A percentile compares a stretch with the other conserved stretches of the same genome.
Evolutionary conservation across 2,113 vertebrate genomes (phyloP).

Genomic region (Labeo catla): DNA sequence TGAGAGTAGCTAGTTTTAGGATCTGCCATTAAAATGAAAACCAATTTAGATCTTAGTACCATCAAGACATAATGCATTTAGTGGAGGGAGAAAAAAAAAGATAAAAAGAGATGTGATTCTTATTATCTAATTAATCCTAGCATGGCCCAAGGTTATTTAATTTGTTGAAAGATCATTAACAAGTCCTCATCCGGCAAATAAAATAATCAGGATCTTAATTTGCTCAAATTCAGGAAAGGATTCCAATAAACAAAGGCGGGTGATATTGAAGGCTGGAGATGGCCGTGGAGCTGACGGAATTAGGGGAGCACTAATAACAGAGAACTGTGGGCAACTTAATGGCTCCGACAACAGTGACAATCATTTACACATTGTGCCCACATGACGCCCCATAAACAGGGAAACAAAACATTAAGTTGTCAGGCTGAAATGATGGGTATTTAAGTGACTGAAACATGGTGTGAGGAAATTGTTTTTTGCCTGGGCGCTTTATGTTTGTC

Average conservation of each 20-base stretch:
- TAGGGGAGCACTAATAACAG: conserved; percentile 69
- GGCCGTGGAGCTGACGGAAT: conserved; percentile 68
- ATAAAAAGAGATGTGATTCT: conserved; percentile 75
- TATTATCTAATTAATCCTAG: conserved; percentile 80
- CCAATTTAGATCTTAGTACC: conserved; percentile 70
- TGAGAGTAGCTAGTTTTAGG: conserved; percentile 57
- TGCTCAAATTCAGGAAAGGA: conserved; percentile 72
- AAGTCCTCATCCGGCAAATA: conserved; percentile 75
- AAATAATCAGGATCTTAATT: conserved; percentile 81
- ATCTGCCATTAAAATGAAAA: conserved; percentile 71
- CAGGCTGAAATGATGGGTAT: conserved; percentile 69
- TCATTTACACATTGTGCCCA: conserved; percentile 73
- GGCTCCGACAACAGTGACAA: conserved; percentile 69
- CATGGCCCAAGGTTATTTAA: conserved; percentile 78
- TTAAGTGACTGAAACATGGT: conserved; percentile 66
- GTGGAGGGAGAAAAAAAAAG: conserved; percentile 56
- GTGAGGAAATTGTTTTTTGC: conserved; percentile 61
- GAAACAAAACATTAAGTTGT: conserved; percentile 75
- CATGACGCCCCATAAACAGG: conserved; percentile 71
- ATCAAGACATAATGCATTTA: conserved; percentile 71
- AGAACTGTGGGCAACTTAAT: conserved; percentile 70
- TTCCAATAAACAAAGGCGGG: conserved; percentile 72
- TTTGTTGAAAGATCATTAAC: conserved; percentile 81
- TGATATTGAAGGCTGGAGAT: conserved; percentile 67
- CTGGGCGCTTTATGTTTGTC: conserved; percentile 60